phyloP scores from a whole-genome alignment of 2,113 vertebrate species.

The Catharus bicknelli region DNA sequence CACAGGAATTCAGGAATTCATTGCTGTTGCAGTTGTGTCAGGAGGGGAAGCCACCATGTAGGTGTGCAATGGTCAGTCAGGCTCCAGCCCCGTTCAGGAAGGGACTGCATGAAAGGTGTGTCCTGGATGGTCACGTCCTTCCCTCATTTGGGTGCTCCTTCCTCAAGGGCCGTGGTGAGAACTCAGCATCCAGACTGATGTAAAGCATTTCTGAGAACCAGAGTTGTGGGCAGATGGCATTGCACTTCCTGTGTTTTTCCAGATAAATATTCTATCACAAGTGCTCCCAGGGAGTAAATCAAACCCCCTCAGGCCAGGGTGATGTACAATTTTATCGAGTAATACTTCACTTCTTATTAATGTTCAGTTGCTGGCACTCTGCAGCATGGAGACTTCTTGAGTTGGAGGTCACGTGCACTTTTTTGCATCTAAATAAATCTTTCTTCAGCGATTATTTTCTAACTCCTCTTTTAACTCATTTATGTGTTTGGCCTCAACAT shows the following conservation, averaged over 20 bases:
- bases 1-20: background rate
- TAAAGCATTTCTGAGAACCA: background rate
- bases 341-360: background rate
- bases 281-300: background rate
- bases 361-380: background rate
- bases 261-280: background rate
- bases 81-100: fast-evolving
- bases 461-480: conserved; percentile 14
- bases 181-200: background rate
- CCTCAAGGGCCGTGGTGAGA: background rate
- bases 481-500: conserved; percentile 28
- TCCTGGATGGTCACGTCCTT: background rate
- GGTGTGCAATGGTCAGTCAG: background rate
- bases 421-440: conserved; percentile 21
- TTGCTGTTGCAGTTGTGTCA: background rate
- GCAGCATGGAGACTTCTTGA: background rate
- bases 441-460: background rate
- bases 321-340: background rate
- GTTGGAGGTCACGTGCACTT: background rate
- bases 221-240: background rate
- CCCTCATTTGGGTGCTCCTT: background rate
- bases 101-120: background rate
- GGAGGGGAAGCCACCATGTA: fast-evolving
- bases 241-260: background rate
- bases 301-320: background rate